phyloP scores from a whole-genome alignment of 2,797 vertebrate genomes.

The Myiotriccus ornatus region DNA sequence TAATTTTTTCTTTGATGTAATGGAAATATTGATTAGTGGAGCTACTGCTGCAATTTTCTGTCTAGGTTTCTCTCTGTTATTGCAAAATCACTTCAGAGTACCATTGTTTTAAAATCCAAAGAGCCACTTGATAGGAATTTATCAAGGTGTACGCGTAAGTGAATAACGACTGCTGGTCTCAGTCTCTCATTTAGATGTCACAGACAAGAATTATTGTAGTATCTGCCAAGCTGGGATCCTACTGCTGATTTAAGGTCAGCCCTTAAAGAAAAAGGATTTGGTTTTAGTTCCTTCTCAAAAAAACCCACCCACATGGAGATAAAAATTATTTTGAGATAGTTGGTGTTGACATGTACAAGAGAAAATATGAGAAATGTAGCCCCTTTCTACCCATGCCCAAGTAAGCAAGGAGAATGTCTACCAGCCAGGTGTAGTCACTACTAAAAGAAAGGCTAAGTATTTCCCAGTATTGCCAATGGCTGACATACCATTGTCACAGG shows the following conservation, averaged over 20 bases:
- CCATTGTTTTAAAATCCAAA: not conserved
- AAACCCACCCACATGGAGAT: accelerated
- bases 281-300: not conserved
- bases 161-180: not conserved
- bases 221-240: not conserved
- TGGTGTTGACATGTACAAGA: not conserved
- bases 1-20: not conserved
- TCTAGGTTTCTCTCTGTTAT: not conserved
- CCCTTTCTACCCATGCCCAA: not conserved
- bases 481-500: not conserved
- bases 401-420: not conserved
- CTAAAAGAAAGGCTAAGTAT: not conserved
- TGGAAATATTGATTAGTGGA: not conserved
- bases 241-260: not conserved
- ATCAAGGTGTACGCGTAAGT: not conserved
- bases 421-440: not conserved
- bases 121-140: not conserved
- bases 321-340: not conserved
- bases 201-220: not conserved
- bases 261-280: not conserved
- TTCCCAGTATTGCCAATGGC: not conserved
- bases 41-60: not conserved
- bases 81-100: not conserved
- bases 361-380: not conserved
- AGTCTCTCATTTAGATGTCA: not conserved